Conservation (phyloP, 2,888 invertebrate genomes). For the Parnassius apollo region DNA sequence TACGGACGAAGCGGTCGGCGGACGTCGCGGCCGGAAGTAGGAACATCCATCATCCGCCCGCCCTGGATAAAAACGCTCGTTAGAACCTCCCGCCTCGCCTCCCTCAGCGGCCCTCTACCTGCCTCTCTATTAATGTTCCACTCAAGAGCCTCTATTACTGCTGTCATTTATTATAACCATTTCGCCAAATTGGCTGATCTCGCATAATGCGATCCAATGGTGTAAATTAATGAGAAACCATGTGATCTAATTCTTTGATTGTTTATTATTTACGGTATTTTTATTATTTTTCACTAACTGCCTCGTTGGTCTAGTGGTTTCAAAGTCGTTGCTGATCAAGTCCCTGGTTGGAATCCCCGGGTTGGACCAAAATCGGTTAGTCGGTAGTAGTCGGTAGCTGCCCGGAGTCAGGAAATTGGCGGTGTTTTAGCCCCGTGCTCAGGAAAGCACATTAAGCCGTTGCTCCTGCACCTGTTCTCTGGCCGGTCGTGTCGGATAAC, state of each 20-base stretch:
- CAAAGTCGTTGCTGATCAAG: no score
- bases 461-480: no score
- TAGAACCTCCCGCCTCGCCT: slow-evolving; percentile 50
- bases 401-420: no score
- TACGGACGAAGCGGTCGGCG: slow-evolving; percentile 68
- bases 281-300: no score
- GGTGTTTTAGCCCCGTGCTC: no score
- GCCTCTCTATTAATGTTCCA: slow-evolving; percentile 78
- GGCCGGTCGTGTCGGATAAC: no score
- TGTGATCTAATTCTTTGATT: slow-evolving; percentile 12
- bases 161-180: slow-evolving; percentile 80
- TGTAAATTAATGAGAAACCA: slow-evolving; percentile 42
- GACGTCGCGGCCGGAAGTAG: slow-evolving; percentile 73
- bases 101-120: slow-evolving; percentile 56
- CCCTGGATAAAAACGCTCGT: slow-evolving; percentile 80
- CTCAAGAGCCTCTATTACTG: slow-evolving; percentile 78
- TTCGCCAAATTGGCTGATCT: slow-evolving; percentile 77
- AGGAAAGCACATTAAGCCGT: no score
- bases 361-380: no score
- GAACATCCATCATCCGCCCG: slow-evolving; percentile 78
- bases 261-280: background rate
- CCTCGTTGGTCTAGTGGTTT: no score
- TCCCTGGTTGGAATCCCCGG: no score
- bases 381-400: no score
- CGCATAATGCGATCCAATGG: slow-evolving; percentile 41